Conservation (phyloP, 2,113 vertebrate genomes). For the Takifugu bimaculatus region DNA sequence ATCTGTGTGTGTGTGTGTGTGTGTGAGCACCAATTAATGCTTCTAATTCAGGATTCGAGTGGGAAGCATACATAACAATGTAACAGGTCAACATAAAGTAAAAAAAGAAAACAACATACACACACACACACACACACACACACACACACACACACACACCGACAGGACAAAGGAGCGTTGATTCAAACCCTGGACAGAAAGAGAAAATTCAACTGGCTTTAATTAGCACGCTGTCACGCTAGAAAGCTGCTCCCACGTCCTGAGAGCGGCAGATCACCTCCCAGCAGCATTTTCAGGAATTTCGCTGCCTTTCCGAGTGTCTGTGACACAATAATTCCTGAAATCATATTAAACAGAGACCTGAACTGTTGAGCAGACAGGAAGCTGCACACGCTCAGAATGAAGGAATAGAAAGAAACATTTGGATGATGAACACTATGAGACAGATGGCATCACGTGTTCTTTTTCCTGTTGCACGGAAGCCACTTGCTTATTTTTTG, state of each 20-base stretch:
- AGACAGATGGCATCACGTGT: neutral
- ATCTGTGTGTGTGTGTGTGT: neutral
- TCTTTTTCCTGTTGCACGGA: constrained; percentile 7
- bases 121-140: too few species aligned
- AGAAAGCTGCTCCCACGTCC: constrained; percentile 35
- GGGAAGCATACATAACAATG: constrained; percentile 27
- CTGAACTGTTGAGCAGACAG: too few species aligned
- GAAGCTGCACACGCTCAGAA: too few species aligned
- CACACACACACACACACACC: constrained; percentile 21
- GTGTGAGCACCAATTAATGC: constrained; percentile 32
- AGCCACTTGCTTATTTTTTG: neutral
- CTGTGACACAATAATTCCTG: constrained; percentile 18
- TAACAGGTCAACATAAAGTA: constrained; percentile 40
- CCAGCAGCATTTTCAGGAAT: constrained; percentile 27
- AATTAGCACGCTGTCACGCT: constrained; percentile 61
- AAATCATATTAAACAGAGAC: constrained; percentile 1
- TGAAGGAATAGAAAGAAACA: too few species aligned
- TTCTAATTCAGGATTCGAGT: constrained; percentile 41
- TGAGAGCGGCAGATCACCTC: constrained; percentile 27
- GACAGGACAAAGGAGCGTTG: constrained; percentile 23
- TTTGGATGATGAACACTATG: neutral
- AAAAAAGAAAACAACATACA: constrained; percentile 11
- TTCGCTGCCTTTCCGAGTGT: constrained; percentile 20
- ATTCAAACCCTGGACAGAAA: constrained; percentile 52
- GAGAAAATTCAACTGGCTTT: constrained; percentile 37